Evolutionary conservation across 2,797 vertebrate genomes (phyloP), one percentile per base, ranked within the genome.

Genomic region (Falco naumanni): DNA sequence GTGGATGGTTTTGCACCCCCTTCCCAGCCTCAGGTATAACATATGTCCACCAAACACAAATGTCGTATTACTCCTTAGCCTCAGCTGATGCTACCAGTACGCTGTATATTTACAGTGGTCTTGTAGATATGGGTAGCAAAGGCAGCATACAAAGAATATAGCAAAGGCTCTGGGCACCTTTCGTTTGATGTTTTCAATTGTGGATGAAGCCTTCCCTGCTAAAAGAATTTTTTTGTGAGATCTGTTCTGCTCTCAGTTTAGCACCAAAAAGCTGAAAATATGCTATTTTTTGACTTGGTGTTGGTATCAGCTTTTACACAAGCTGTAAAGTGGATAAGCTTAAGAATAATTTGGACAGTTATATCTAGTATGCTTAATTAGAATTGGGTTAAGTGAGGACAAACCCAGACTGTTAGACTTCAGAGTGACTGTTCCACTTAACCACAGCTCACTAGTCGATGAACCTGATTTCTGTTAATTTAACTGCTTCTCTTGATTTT

Each of bases 331-430:
- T 91, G 33, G 41, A 31, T 91, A 87, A 89, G 50, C 57, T 92
- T 77, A 92, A 71, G 61, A 87, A 91, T 89, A 91, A 79, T 92
- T 96, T 84, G n/a, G 78, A 69, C 50, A 78, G 69, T 75, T 89
- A 81, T 82, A 94, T 96, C 65, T 84, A 65, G 68, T 65, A 31
- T 63, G 61, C 34, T 80, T 95, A 76, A 93, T 96, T 95, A 92
- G 59, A 91, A 63, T 37, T 87, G 87, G 90, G 90, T 90, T 87
- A 94, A 69, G 48, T 18, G 39, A 93, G 95, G 91, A 93, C 65
- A 95, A 81, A 87, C 43, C 19, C 47, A 85, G 48, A 63, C 48
- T 76, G n/a, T 87, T 71, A 91, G 74, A 45, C 45, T 84, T 86
- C 3, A 1, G 54, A 93, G 69, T 61, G 60, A 54, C 51, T 71